Evolutionary conservation across 2,797 vertebrate genomes (phyloP).

Genomic region (Manis pentadactyla): DNA sequence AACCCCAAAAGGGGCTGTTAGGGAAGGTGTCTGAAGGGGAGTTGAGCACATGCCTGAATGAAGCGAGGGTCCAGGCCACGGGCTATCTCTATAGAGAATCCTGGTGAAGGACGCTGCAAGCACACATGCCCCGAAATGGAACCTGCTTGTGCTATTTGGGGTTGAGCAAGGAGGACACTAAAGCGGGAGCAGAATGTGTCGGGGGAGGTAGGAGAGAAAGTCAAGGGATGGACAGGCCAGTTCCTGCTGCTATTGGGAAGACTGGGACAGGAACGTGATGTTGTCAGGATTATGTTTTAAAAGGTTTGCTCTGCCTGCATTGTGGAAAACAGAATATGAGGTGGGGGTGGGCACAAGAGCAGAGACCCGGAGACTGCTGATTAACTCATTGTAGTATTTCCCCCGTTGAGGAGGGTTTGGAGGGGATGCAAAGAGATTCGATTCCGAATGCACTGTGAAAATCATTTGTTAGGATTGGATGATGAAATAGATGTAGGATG

Average conservation of each 20-base stretch:
- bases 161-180: not conserved
- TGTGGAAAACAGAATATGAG: not conserved
- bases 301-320: not conserved
- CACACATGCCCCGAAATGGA: not conserved
- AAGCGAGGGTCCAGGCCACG: no score
- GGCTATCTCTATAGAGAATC: not conserved
- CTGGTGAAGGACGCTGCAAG: not conserved
- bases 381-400: no score
- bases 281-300: not conserved
- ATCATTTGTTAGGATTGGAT: not conserved
- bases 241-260: not conserved
- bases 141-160: not conserved
- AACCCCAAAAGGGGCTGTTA: fast-evolving
- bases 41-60: not conserved
- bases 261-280: not conserved
- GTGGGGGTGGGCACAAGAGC: not conserved
- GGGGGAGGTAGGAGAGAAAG: not conserved
- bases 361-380: not conserved
- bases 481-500: not conserved
- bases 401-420: not conserved
- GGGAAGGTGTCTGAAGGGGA: not conserved
- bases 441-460: not conserved
- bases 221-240: no score
- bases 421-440: not conserved
- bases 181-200: not conserved